Evolutionary conservation across 2,113 vertebrate species (phyloP).

Genomic region (Phoxinus phoxinus): DNA sequence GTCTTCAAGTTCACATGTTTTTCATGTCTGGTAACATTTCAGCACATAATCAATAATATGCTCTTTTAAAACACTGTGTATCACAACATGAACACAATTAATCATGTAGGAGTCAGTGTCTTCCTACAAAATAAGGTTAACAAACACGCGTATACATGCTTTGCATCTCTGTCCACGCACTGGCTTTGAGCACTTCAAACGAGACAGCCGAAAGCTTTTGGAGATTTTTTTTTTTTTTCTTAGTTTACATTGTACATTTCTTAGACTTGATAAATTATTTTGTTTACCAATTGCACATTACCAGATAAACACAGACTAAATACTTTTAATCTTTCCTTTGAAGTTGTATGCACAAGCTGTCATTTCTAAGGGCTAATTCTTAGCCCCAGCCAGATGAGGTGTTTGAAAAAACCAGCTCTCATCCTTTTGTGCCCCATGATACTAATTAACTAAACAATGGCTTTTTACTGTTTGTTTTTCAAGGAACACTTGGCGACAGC

Average conservation of each 20-base stretch:
- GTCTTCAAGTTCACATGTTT: neutral
- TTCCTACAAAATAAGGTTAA: neutral
- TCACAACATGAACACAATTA: neutral
- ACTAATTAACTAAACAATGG: constrained; percentile 37
- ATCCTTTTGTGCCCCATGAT: constrained; percentile 25
- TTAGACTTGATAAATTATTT: constrained; percentile 19
- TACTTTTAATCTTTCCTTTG: neutral
- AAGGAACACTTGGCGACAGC: neutral
- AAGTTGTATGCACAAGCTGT: neutral
- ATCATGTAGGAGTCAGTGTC: too few relatives aligned
- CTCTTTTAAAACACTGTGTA: neutral
- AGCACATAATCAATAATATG: neutral
- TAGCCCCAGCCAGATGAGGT: neutral
- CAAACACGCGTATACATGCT: neutral
- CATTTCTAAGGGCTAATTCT: constrained; percentile 5
- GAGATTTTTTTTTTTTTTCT: neutral
- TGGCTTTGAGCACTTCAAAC: neutral
- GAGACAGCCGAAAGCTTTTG: neutral
- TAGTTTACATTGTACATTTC: constrained; percentile 6
- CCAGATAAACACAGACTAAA: neutral
- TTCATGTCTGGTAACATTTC: neutral
- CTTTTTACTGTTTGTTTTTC: constrained; percentile 35
- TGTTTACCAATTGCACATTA: constrained; percentile 2
- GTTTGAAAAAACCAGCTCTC: constrained; percentile 9
- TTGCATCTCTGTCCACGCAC: neutral